Evolutionary conservation across 2,888 invertebrate genomes (phyloP).

Genomic region (Merodon equestris): DNA sequence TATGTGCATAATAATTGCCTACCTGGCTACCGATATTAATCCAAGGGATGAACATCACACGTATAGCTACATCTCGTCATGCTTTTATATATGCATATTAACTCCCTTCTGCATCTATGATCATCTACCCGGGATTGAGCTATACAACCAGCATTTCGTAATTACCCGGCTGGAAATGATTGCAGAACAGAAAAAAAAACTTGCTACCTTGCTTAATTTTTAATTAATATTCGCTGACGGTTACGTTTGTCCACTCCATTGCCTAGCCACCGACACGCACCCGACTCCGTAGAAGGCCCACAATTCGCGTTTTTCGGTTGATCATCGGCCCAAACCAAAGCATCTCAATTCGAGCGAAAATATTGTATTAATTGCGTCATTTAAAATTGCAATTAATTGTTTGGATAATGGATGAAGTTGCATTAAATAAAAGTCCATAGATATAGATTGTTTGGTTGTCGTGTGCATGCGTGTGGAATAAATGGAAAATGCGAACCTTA

Average conservation of each 20-base stretch:
- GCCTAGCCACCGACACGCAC: slow-evolving; percentile 2
- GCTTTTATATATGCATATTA: too few relatives aligned
- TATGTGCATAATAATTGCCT: slow-evolving; percentile 46
- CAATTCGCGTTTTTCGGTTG: too few relatives aligned
- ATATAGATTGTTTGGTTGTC: too few relatives aligned
- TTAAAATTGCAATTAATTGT: slow-evolving; percentile 26
- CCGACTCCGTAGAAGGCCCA: neutral
- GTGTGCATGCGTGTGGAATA: too few relatives aligned
- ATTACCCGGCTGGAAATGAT: slow-evolving; percentile 61
- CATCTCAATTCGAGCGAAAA: neutral
- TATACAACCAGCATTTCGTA: slow-evolving; percentile 50
- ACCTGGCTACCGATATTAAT: slow-evolving; percentile 1
- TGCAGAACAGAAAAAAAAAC: neutral
- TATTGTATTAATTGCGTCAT: slow-evolving; percentile 8
- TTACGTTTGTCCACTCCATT: neutral
- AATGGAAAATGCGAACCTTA: too few relatives aligned
- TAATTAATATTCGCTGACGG: slow-evolving; percentile 39
- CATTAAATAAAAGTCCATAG: neutral
- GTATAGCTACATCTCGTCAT: too few relatives aligned
- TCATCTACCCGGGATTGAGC: too few relatives aligned
- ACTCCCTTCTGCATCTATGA: too few relatives aligned
- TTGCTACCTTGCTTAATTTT: slow-evolving; percentile 46
- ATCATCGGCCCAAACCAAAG: slow-evolving; percentile 14
- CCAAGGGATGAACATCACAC: too few relatives aligned
- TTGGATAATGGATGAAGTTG: slow-evolving; percentile 20